Evolutionary conservation across 2,113 vertebrate genomes (phyloP).

Genomic region (Erpornis zantholeuca): DNA sequence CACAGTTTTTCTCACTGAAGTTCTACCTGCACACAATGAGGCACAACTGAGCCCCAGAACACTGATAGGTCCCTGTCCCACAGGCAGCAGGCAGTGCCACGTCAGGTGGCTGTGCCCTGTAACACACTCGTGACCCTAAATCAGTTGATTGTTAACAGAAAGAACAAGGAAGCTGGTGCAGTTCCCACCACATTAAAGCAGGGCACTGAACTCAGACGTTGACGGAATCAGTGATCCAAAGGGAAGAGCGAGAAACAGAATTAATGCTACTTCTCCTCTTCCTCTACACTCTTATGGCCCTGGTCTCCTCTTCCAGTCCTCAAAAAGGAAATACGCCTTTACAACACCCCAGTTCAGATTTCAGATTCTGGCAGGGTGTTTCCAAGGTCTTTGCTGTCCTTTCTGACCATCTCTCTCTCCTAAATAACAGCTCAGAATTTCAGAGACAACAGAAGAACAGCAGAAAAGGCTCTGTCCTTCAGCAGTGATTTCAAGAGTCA

Average conservation of each 20-base stretch:
- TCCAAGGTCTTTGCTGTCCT: background rate
- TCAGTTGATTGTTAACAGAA: background rate
- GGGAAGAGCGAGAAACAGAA: background rate
- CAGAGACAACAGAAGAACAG: background rate
- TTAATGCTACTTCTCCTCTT: background rate
- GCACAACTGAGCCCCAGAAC: background rate
- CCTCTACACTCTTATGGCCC: background rate
- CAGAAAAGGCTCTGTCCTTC: background rate
- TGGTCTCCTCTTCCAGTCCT: background rate
- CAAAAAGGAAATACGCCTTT: background rate
- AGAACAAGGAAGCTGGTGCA: background rate
- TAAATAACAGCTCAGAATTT: background rate
- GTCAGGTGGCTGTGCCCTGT: background rate
- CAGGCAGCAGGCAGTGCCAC: background rate
- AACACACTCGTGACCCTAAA: background rate
- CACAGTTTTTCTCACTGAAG: background rate
- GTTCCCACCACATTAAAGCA: background rate
- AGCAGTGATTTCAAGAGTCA: background rate
- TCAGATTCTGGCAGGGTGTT: background rate
- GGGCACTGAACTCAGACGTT: background rate
- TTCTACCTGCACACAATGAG: background rate
- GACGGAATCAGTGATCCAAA: rapidly evolving
- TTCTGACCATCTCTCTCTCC: background rate
- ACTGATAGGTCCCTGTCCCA: background rate
- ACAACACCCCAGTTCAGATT: background rate